These are phyloP conservation scores for Chrysopilus asiliformis DNA, from an alignment of 2,888 invertebrate genomes.

Conservation along the genomic window DNA sequence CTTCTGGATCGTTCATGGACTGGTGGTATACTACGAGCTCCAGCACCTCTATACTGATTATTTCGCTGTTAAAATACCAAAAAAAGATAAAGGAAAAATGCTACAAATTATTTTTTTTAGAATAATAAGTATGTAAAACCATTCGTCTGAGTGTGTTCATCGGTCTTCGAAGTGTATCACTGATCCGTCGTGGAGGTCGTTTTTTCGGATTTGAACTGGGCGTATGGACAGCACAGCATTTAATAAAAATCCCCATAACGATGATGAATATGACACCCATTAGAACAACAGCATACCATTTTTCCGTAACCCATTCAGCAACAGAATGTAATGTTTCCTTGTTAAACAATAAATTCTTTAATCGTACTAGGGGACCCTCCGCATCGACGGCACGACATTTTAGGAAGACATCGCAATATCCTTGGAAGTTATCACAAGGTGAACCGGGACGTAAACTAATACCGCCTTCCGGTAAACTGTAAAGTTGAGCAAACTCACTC, in stretches of 20 bases:
- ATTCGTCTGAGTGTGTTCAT: conserved; percentile 85
- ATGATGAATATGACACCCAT: conserved; percentile 85
- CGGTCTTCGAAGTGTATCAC: conserved; percentile 79
- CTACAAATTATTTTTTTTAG: too few relatives aligned
- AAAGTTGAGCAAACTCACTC: conserved; percentile 64
- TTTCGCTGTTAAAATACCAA: conserved; percentile 33
- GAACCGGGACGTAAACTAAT: conserved; percentile 87
- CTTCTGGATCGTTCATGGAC: conserved; percentile 33
- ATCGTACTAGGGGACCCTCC: conserved; percentile 89
- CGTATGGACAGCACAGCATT: conserved; percentile 99
- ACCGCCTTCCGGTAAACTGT: conserved; percentile 63
- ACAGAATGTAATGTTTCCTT: conserved; percentile 76
- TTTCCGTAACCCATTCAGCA: conserved; percentile 86
- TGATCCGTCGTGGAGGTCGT: conserved; percentile 83
- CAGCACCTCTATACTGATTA: conserved; percentile 28
- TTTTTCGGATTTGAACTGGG: conserved; percentile 98
- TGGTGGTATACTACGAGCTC: conserved; percentile 39
- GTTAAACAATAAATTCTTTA: conserved; percentile 91
- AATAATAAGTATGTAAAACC: conserved; percentile 41
- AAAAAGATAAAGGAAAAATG: too few relatives aligned
- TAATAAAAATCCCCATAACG: conserved; percentile 96
- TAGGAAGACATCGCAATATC: conserved; percentile 98
- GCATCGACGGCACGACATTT: conserved; percentile 98
- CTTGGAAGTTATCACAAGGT: conserved; percentile 98
- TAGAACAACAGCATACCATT: conserved; percentile 91